phyloP scores from a whole-genome alignment of 1,140 invertebrate species.

The Drosophila jambulina region DNA sequence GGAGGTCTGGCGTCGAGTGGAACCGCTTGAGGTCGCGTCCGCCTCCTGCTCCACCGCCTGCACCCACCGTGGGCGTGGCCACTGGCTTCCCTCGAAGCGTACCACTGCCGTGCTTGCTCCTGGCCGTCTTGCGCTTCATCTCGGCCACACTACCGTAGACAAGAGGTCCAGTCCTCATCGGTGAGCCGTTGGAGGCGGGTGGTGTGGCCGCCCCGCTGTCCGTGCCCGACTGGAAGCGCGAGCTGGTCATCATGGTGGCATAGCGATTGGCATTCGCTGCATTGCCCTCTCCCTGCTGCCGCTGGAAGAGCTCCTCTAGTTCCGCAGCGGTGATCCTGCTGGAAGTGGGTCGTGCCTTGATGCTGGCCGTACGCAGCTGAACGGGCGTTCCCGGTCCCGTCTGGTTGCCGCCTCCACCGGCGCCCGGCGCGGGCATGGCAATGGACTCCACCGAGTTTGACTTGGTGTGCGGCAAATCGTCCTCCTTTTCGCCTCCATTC shows the following conservation, averaged over 20 bases:
- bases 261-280: constrained; percentile 73
- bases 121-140: constrained; percentile 92
- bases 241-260: constrained; percentile 90
- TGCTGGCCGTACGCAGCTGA: constrained; percentile 93
- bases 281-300: constrained; percentile 88
- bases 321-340: constrained; percentile 95
- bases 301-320: constrained; percentile 95
- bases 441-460: constrained; percentile 93
- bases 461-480: constrained; percentile 88
- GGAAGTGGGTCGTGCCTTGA: constrained; percentile 93
- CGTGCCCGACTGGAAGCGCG: constrained; percentile 89
- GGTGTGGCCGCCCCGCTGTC: constrained; percentile 86
- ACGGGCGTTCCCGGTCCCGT: constrained; percentile 86
- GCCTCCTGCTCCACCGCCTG: constrained; percentile 35
- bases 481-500: constrained; percentile 86
- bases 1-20: constrained; percentile 94
- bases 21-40: constrained; percentile 90
- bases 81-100: constrained; percentile 83
- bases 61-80: constrained; percentile 81
- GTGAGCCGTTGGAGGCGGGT: constrained; percentile 86
- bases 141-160: constrained; percentile 97
- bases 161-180: constrained; percentile 87
- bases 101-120: constrained; percentile 75
- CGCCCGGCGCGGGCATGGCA: constrained; percentile 81
- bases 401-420: neutral